A percentile compares a stretch with the other conserved stretches of the same genome.
phyloP scores from a whole-genome alignment of 1,140 invertebrate genomes.

The Danaus melanippus region DNA sequence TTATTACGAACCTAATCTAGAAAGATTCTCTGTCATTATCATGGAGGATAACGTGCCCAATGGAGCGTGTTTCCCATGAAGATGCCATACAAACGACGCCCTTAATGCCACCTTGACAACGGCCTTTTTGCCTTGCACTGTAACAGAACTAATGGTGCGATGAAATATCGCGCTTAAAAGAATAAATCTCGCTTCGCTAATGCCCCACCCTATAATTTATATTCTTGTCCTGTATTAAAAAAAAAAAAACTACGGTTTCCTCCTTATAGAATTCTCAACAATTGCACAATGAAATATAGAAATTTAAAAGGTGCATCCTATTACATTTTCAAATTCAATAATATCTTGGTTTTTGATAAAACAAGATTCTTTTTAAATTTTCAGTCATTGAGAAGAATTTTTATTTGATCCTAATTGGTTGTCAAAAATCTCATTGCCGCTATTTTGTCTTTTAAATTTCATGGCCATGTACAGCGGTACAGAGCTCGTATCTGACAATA shows the following conservation, averaged over 20 bases:
- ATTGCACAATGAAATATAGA: too few relatives aligned
- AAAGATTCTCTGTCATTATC: conserved; percentile 15
- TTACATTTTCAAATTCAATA: too few relatives aligned
- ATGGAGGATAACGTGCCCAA: conserved; percentile 21
- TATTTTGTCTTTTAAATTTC: too few relatives aligned
- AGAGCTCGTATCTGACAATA: too few relatives aligned
- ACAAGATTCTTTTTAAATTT: too few relatives aligned
- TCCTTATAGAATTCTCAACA: too few relatives aligned
- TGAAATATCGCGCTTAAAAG: conserved; percentile 27
- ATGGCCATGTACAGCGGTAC: too few relatives aligned
- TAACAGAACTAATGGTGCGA: conserved; percentile 22
- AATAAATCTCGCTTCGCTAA: conserved; percentile 24
- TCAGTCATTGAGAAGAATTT: too few relatives aligned
- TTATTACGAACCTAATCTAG: background rate
- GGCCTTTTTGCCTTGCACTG: conserved; percentile 17
- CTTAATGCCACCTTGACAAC: conserved; percentile 11
- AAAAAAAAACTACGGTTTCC: conserved; percentile 1
- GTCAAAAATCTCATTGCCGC: too few relatives aligned
- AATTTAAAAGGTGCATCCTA: too few relatives aligned
- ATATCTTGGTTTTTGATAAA: too few relatives aligned
- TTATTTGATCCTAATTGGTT: too few relatives aligned
- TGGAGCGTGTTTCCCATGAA: conserved; percentile 20
- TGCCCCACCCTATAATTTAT: conserved; percentile 24
- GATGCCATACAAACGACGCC: conserved; percentile 14
- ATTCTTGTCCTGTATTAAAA: conserved; percentile 16